These are phyloP conservation scores for Denticeps clupeoides DNA, from an alignment of 2,797 vertebrate species.

Conservation along the genomic window DNA sequence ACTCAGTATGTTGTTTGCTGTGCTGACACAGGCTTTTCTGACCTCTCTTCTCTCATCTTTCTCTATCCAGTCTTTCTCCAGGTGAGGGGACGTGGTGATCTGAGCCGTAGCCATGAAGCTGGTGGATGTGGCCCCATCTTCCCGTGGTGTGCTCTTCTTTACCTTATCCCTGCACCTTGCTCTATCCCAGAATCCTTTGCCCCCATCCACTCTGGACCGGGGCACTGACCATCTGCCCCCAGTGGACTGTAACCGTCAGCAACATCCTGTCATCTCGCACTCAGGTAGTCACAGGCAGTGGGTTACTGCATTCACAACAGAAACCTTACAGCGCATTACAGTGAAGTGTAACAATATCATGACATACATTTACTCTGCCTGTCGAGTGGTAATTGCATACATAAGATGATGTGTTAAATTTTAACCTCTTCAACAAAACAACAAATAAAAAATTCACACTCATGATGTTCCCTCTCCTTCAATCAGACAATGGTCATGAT, in stretches of 20 bases:
- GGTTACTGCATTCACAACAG: background rate
- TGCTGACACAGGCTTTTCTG: background rate
- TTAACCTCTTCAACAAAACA: too few species aligned
- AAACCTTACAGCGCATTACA: background rate
- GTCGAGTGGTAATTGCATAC: too few species aligned
- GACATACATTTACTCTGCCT: too few species aligned
- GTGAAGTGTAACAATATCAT: too few species aligned
- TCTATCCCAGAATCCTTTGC: constrained; percentile 14
- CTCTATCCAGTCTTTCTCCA: constrained; percentile 1
- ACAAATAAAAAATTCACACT: too few species aligned
- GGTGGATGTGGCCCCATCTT: constrained; percentile 1
- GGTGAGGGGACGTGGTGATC: constrained; percentile 13
- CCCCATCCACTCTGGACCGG: constrained; percentile 5
- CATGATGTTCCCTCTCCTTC: too few species aligned
- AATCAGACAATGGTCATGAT: too few species aligned
- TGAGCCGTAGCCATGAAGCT: constrained; percentile 24
- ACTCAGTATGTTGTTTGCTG: background rate
- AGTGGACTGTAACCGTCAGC: constrained; percentile 21
- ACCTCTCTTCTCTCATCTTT: constrained; percentile 1
- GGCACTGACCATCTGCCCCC: constrained; percentile 2
- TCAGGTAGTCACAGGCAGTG: constrained; percentile 21
- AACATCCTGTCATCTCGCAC: constrained; percentile 32
- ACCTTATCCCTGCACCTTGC: constrained; percentile 14
- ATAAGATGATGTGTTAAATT: too few species aligned
- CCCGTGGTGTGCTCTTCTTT: constrained; percentile 12